Evolutionary conservation across 1,140 invertebrate genomes (phyloP).

Genomic region (Magallana angulata): DNA sequence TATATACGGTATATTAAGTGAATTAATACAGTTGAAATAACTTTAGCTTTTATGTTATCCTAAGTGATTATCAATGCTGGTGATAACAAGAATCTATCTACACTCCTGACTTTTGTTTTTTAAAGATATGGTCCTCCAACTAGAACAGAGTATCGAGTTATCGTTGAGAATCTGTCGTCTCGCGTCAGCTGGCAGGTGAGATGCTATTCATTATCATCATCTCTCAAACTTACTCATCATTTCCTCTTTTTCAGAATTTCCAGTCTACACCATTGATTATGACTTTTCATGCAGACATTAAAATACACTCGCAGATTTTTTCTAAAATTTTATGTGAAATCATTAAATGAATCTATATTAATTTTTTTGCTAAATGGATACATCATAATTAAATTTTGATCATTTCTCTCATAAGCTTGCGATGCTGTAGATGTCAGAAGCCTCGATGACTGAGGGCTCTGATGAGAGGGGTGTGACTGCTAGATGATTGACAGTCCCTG

Average conservation of each 20-base stretch:
- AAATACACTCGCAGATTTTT: no score
- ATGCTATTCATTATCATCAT: not conserved
- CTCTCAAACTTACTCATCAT: no score
- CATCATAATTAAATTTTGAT: conserved; percentile 14
- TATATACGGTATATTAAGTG: no score
- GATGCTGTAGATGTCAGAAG: conserved; percentile 26
- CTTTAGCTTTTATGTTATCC: no score
- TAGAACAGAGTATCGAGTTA: conserved; percentile 96
- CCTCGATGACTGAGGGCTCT: conserved; percentile 21
- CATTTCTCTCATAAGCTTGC: conserved; percentile 32
- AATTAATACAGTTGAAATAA: no score
- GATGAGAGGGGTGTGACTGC: conserved; percentile 2
- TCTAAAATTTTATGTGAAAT: no score
- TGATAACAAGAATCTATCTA: no score
- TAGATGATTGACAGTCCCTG: conserved; percentile 14
- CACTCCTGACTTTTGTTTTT: conserved; percentile 47
- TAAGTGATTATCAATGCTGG: no score
- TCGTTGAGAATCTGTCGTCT: conserved; percentile 98
- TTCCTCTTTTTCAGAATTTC: no score
- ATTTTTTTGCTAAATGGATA: not conserved
- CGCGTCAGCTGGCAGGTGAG: conserved; percentile 99
- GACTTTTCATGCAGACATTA: no score
- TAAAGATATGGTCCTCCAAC: conserved; percentile 97
- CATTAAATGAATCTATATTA: not conserved
- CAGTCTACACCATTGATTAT: no score